Base-by-base conservation (phyloP, 2,888 invertebrate species). In the Brachycybe producta region DNA sequence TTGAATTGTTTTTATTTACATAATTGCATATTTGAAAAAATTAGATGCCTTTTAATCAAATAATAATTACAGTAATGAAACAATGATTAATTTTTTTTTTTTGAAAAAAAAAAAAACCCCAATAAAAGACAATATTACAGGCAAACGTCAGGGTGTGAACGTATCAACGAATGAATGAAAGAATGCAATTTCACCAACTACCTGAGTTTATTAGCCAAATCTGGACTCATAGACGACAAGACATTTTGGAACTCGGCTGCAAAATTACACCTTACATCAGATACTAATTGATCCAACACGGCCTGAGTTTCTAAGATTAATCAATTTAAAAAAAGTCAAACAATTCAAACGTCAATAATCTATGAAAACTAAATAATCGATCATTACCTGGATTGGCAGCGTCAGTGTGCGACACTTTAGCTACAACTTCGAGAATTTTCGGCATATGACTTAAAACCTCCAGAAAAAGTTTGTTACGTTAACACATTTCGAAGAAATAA, bases 351-450 rank as follows among this genome's bases (percentile, higher is more conserved):
- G 15, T 15, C 17, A 30, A 35, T 45, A 19, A 34, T 19, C 35
- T 13, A 45, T 38, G 17, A 2, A 13, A 27, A 44, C 2, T 40
- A 43, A 15, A 5, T 30, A 23, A 43, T 41, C 2, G 19, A 21
- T 13, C 24, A 45, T 24, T 48, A 54, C 54, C 49, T 28, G 19
- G 26, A 49, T 39, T 49, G 19, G 49, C 27, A 44, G 48, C 51
- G 15, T 46, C 36, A 23, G 47, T 43, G 15, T 23, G 23, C 4
- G 49, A 24, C 13, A 49, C 36, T 13, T 40, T 24, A 8, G 54
- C 45, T 28, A 48, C 30, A 17, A 54, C 30, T 52, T 43, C 38
- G 27, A 54, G 40, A 27, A 54, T 52, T 5, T 36, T 32, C 15
- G 49, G 35, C 32, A 54, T 35, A 30, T 52, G 47, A 11, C 42